Percentiles rank a stretch among this genome's conserved stretches.
Conservation (phyloP, 2,113 vertebrate species). For the Nannospalax galili region DNA sequence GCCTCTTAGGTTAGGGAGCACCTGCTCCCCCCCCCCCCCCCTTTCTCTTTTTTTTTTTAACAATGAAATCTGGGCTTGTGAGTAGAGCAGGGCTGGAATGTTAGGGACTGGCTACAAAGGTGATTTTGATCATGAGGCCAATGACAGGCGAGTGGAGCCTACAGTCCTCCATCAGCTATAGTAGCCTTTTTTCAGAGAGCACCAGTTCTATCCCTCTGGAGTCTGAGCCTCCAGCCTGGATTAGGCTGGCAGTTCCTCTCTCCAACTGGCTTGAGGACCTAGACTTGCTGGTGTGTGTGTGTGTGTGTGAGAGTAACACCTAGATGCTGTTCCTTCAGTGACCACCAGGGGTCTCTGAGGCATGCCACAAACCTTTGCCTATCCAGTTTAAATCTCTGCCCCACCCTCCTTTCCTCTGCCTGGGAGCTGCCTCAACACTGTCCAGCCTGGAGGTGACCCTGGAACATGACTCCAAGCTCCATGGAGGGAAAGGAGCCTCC, state of each 20-base stretch:
- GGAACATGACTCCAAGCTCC: constrained; percentile 8
- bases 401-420: background rate
- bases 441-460: constrained; percentile 53
- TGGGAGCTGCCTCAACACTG: background rate
- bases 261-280: background rate
- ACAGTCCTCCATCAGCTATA: background rate
- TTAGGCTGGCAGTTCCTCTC: background rate
- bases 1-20: background rate
- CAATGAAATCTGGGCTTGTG: background rate
- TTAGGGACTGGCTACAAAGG: background rate
- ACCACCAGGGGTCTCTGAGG: constrained; percentile 68
- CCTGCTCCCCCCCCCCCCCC: background rate
- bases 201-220: background rate
- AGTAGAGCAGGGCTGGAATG: background rate
- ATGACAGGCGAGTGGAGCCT: background rate
- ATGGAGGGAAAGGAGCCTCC: background rate
- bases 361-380: background rate
- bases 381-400: background rate
- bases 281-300: background rate
- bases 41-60: background rate
- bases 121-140: background rate
- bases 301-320: background rate
- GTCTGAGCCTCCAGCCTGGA: background rate
- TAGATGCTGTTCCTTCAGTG: background rate
- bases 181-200: background rate